Evolutionary conservation across 2,888 invertebrate genomes (phyloP), one percentile per base, ranked within the genome.

Genomic region (Philonicus albiceps): DNA sequence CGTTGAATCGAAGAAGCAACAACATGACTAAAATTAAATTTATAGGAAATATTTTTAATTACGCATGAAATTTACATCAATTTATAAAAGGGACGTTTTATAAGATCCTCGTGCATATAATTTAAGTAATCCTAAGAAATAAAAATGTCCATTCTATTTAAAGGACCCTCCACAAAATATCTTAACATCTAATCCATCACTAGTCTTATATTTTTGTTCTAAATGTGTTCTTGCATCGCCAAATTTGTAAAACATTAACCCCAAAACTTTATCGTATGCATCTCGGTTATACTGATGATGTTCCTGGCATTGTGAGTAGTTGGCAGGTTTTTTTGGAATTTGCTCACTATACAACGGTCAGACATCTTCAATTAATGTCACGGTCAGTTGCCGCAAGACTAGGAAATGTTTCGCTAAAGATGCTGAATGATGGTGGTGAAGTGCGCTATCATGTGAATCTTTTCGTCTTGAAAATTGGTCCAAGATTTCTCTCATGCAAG

Each of bases 251-350:
- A 64, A 27, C 64, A 64, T 64, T 64, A 64, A 64, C 64, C 64
- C 64, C 27, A 64, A 27, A 27, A 64, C 1, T 64, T 1, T 22
- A 7, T 64, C 22, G n/a, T n/a, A n/a, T n/a, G n/a, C n/a, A n/a
- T n/a, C 27, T 22, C 64, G 64, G 27, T 27, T 2, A 13, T 7
- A 64, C 64, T 22, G 4, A n/a, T 3, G 22, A 27, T 13, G 13
- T 1, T 19, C 27, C 49, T 78, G 78, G 78, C 78, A 78, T 30
- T n/a, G 16, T 0, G 30, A 78, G 53, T 30, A 78, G 27, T 78
- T 78, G 78, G 78, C 78, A 78, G 27, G 78, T 78, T 78, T 78
- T 78, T 78, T 30, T 78, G 49, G 78, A 78, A 78, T 78, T 78
- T 40, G 22, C 22, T n/a, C n/a, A 78, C 30, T 78, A 27, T 11